A percentile compares a stretch with the other conserved stretches of the same genome.
Evolutionary conservation across 2,113 vertebrate genomes (phyloP).

Genomic region (Pomatorhinus ruficollis): DNA sequence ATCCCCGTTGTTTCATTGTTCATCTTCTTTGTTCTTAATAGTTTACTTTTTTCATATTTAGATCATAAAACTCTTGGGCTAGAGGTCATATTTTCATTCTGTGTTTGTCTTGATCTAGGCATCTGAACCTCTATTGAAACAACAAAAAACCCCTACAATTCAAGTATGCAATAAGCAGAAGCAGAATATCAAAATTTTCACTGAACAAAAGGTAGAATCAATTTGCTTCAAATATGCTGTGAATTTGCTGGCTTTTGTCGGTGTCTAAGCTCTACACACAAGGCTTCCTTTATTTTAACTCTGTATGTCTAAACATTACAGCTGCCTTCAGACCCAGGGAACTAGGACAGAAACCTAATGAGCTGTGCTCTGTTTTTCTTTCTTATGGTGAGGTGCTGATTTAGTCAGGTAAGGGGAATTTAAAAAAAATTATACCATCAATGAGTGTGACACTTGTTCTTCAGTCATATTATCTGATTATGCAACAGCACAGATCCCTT

Average conservation of each 20-base stretch:
- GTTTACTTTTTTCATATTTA: neutral
- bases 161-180: neutral
- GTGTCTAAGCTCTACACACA: neutral
- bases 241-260: neutral
- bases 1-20: neutral
- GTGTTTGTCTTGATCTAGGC: neutral
- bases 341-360: neutral
- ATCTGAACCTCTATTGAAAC: neutral
- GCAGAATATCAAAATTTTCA: neutral
- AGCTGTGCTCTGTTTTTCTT: neutral
- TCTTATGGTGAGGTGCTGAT: neutral
- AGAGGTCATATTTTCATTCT: neutral
- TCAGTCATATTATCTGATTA: neutral
- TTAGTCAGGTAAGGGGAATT: neutral
- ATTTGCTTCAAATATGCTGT: neutral
- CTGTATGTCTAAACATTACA: neutral
- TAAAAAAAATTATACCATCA: neutral
- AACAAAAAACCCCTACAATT: neutral
- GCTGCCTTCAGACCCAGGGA: neutral
- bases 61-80: neutral
- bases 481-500: neutral
- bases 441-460: neutral
- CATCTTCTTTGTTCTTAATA: neutral
- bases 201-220: neutral
- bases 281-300: neutral